Percentiles rank a stretch among this genome's conserved stretches.
These are phyloP conservation scores for Doris montereyensis DNA, from an alignment of 2,888 invertebrate species.

Conservation along the genomic window DNA sequence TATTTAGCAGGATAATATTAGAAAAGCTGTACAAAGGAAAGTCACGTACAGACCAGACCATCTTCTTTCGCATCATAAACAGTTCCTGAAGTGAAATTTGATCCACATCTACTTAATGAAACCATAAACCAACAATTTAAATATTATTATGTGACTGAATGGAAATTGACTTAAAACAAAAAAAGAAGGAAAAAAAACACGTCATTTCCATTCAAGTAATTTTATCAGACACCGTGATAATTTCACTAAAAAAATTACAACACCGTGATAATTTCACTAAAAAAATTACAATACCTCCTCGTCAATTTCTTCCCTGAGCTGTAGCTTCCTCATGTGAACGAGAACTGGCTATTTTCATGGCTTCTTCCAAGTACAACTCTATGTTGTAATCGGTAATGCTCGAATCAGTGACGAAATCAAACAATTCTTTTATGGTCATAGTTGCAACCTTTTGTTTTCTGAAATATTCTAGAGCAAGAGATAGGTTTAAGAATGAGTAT, in stretches of 20 bases:
- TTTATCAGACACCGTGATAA: too few species aligned
- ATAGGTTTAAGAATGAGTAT: too few species aligned
- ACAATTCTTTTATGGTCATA: conserved; percentile 90
- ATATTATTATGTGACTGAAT: conserved; percentile 4
- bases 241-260: background rate
- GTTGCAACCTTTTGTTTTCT: conserved; percentile 89
- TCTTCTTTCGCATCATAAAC: too few species aligned
- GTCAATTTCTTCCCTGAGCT: conserved; percentile 83
- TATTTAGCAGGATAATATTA: too few species aligned
- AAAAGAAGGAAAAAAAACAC: background rate
- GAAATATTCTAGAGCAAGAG: too few species aligned
- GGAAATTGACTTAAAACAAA: background rate
- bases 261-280: background rate
- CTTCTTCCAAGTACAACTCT: conserved; percentile 74
- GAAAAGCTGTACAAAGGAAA: too few species aligned
- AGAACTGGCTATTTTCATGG: conserved; percentile 62
- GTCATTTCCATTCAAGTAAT: background rate
- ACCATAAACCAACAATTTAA: too few species aligned
- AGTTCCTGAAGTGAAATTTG: too few species aligned
- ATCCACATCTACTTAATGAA: too few species aligned
- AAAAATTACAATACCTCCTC: conserved; percentile 78
- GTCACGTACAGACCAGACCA: too few species aligned
- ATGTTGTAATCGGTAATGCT: conserved; percentile 86
- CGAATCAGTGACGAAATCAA: conserved; percentile 96
- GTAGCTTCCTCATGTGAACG: conserved; percentile 78